These are phyloP conservation scores for Grus americana DNA, from an alignment of 2,113 vertebrate species.

Conservation along the genomic window DNA sequence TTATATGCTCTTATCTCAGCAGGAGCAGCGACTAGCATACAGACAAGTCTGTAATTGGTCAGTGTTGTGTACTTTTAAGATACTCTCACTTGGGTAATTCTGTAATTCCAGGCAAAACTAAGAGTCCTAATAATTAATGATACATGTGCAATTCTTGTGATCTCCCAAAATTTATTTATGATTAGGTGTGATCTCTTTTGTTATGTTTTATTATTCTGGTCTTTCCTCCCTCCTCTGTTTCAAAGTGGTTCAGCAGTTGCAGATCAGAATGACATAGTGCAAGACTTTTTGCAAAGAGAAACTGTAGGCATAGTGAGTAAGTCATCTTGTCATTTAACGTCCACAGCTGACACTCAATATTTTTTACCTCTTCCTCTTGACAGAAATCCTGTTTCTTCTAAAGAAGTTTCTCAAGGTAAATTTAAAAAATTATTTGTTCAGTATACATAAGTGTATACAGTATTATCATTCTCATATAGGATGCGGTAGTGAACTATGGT, in stretches of 20 bases:
- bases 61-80: background rate
- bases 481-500: background rate
- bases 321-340: background rate
- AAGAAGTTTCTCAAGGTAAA: conserved; percentile 65
- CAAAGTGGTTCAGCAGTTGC: conserved; percentile 15
- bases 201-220: background rate
- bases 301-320: background rate
- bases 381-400: background rate
- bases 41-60: background rate
- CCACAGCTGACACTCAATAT: background rate
- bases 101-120: background rate
- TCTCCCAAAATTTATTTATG: background rate
- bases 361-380: background rate
- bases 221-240: background rate
- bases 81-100: background rate
- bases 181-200: background rate
- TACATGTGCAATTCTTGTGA: background rate
- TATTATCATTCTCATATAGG: background rate
- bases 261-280: background rate
- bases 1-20: background rate
- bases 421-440: background rate
- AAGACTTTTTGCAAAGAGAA: background rate
- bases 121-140: background rate
- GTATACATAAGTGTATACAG: fast-evolving
- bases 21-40: background rate